Percentiles rank a stretch among this genome's conserved stretches.
Conservation (phyloP, 1,140 invertebrate genomes). For the Ceratina calcarata region DNA sequence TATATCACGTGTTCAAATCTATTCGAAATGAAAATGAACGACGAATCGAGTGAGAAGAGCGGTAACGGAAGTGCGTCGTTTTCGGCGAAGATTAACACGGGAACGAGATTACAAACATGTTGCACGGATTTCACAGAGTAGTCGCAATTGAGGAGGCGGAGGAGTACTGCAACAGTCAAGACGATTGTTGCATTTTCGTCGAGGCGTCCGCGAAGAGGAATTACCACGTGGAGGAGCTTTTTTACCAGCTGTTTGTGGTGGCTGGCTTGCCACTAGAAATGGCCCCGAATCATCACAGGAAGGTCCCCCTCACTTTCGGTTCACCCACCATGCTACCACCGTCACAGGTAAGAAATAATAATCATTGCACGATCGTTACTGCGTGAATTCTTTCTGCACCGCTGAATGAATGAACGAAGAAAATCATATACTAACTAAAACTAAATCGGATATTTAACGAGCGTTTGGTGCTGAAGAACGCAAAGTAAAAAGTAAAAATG, state of each 20-base stretch:
- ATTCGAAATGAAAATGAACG: not conserved
- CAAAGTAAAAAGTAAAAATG: not conserved
- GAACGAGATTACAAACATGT: not conserved
- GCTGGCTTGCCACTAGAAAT: constrained; percentile 91
- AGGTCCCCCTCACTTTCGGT: constrained; percentile 84
- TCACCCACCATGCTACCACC: constrained; percentile 86
- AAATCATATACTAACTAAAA: not conserved
- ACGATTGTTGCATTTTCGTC: constrained; percentile 88
- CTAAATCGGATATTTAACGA: not conserved
- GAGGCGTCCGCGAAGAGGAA: constrained; percentile 91
- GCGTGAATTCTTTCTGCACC: not conserved
- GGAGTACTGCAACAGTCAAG: constrained; percentile 86
- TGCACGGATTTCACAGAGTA: constrained; percentile 78
- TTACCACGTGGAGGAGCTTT: constrained; percentile 89
- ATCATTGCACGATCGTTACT: not conserved
- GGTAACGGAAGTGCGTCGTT: not conserved
- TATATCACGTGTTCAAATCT: not conserved
- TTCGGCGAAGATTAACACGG: not conserved
- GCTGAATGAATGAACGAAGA: not conserved
- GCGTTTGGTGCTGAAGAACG: not conserved
- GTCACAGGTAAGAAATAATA: constrained; percentile 79
- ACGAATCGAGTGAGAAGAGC: not conserved
- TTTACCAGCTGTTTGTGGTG: constrained; percentile 89
- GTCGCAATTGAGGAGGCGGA: constrained; percentile 87
- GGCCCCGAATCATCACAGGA: constrained; percentile 92